These are phyloP conservation scores for Seriola rivoliana DNA, from an alignment of 2,113 vertebrate genomes.

Conservation along the genomic window DNA sequence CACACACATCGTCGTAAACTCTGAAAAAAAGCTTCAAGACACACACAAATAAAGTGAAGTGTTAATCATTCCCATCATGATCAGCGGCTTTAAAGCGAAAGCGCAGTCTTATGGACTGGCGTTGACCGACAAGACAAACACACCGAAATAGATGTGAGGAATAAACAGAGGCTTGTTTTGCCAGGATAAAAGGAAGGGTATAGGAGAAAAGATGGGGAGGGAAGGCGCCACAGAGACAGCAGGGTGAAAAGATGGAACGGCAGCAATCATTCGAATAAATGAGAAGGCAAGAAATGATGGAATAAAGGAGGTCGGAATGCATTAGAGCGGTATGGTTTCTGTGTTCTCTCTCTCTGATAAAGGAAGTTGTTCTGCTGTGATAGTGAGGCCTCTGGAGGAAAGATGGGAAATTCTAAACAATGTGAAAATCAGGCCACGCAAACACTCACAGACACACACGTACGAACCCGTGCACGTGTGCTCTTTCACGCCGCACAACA, in stretches of 20 bases:
- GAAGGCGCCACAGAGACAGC: slow-evolving; percentile 23
- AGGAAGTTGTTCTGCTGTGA: slow-evolving; percentile 76
- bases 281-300: slow-evolving; percentile 40
- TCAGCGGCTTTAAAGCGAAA: slow-evolving; percentile 10
- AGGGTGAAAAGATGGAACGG: slow-evolving; percentile 43
- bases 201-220: not conserved
- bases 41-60: not conserved
- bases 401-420: slow-evolving; percentile 78
- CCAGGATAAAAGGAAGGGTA: slow-evolving; percentile 20
- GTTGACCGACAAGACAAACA: slow-evolving; percentile 37
- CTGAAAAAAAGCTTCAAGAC: not conserved
- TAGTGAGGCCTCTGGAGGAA: slow-evolving; percentile 78
- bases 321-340: slow-evolving; percentile 53
- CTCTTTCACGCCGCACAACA: not conserved
- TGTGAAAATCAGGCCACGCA: slow-evolving; percentile 79
- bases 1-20: not conserved
- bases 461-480: slow-evolving; percentile 27
- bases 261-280: slow-evolving; percentile 59
- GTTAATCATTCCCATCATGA: slow-evolving; percentile 40
- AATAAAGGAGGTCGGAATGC: slow-evolving; percentile 56
- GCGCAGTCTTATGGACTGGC: slow-evolving; percentile 8
- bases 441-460: slow-evolving; percentile 47
- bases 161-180: slow-evolving; percentile 37
- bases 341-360: slow-evolving; percentile 66
- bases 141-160: slow-evolving; percentile 47